Evolutionary conservation across 2,888 invertebrate genomes (phyloP), one percentile per base, ranked within the genome.

Genomic region (Dioctria linearis): DNA sequence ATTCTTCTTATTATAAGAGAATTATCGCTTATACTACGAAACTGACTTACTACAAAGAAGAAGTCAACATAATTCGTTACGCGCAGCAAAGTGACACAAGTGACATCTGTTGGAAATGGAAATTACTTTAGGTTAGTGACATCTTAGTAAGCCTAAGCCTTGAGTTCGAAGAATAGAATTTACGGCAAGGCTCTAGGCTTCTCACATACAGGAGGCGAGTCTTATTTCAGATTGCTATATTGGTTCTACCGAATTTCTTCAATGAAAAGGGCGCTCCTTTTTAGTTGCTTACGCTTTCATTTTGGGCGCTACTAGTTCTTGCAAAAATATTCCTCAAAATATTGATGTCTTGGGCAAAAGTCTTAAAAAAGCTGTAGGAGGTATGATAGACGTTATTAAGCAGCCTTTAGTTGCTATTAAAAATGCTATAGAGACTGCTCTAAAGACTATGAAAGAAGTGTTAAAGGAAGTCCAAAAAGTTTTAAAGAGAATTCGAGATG

Each of bases 231-330:
- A n/a, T 94, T 40, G 91, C 94, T 3, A 91, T 94, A 79, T 90
- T 96, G 5, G 89, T 94, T 1, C 87, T 95, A 78, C 95, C 95
- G 0, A 94, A 95, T 84, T 91, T 95, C 85, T 95, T 94, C 87
- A 94, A 95, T 2, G 92, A 93, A 43, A 92, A 93, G 13, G 96
- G 95, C 90, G 95, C n/a, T 93, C 94, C 83, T 93, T 94, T 0
- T 86, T 96, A 9, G 90, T 95, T 46, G 94, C 94, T 2, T 93
- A 94, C 83, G 94, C 94, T 0, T 91, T 95, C 81, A 91, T 95
- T 3, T 87, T 96, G 46, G 93, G 94, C 0, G 88, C 95, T 5
- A 92, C 94, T 0, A 95, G 96, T 1, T 95, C 96, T 0, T 93
- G 93, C 0, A 92, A 92, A 61, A 96, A 96, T 86, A 93, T 93